phyloP scores from a whole-genome alignment of 2,113 vertebrate genomes.

The Nymphicus hollandicus region DNA sequence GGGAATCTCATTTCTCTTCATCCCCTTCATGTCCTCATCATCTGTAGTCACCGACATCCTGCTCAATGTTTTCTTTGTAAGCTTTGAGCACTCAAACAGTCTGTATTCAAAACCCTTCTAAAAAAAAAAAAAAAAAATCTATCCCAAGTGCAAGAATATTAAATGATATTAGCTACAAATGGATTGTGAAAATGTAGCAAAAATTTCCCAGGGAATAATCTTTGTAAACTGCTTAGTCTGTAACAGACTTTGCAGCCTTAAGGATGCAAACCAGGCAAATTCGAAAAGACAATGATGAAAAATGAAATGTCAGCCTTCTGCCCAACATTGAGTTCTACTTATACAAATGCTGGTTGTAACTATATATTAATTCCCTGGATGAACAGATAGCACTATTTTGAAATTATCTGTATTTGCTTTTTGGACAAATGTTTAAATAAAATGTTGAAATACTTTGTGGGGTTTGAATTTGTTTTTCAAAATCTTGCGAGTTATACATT shows the following conservation, averaged over 20 bases:
- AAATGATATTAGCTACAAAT: not conserved
- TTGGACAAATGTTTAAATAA: not conserved
- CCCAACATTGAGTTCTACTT: not conserved
- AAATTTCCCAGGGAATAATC: not conserved
- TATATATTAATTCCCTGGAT: not conserved
- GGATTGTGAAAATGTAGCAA: not conserved
- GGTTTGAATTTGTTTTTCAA: not conserved
- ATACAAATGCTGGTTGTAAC: not conserved
- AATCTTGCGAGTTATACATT: not conserved
- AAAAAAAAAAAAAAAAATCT: not conserved
- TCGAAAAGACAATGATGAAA: not conserved
- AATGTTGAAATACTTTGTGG: not conserved
- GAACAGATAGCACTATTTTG: not conserved
- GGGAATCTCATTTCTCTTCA: not conserved
- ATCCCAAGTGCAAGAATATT: not conserved
- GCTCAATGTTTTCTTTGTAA: not conserved
- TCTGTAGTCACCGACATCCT: not conserved
- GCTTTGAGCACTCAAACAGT: not conserved
- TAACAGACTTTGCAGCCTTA: not conserved
- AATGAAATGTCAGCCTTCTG: not conserved
- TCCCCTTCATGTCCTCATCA: not conserved
- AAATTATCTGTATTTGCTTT: not conserved
- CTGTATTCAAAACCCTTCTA: not conserved
- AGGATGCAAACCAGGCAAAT: not conserved
- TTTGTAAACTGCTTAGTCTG: not conserved